These are phyloP conservation scores for Ramazzottius varieornatus DNA, from an alignment of 2,888 invertebrate species.

Conservation along the genomic window DNA sequence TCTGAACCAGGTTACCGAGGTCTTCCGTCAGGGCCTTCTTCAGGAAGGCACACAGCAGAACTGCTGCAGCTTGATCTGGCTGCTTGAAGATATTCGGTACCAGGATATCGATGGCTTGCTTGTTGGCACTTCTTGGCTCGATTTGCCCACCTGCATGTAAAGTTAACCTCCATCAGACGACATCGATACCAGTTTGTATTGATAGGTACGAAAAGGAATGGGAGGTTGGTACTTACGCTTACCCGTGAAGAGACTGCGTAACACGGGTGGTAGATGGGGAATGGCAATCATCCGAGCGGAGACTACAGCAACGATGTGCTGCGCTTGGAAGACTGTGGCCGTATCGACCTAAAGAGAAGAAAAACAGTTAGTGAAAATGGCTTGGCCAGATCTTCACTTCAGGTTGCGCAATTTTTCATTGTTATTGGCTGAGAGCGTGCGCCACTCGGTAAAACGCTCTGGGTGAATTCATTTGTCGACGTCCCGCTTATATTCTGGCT, in stretches of 20 bases:
- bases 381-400: no score
- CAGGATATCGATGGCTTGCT: not conserved
- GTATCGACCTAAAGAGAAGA: no score
- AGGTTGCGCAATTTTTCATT: no score
- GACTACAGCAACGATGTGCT: not conserved
- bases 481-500: no score
- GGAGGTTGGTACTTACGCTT: no score
- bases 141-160: not conserved
- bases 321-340: not conserved
- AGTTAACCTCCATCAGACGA: no score
- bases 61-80: not conserved
- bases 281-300: not conserved
- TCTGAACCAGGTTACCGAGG: not conserved
- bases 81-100: not conserved
- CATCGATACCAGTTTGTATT: no score
- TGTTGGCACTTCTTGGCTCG: not conserved
- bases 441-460: no score
- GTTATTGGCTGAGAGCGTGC: no score
- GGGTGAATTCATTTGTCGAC: no score
- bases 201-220: no score
- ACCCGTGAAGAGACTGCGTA: conserved; percentile 1
- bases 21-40: not conserved
- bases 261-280: not conserved
- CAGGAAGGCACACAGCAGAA: not conserved
- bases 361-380: no score